phyloP scores from a whole-genome alignment of 2,888 invertebrate genomes.

The Coelinius sp. region DNA sequence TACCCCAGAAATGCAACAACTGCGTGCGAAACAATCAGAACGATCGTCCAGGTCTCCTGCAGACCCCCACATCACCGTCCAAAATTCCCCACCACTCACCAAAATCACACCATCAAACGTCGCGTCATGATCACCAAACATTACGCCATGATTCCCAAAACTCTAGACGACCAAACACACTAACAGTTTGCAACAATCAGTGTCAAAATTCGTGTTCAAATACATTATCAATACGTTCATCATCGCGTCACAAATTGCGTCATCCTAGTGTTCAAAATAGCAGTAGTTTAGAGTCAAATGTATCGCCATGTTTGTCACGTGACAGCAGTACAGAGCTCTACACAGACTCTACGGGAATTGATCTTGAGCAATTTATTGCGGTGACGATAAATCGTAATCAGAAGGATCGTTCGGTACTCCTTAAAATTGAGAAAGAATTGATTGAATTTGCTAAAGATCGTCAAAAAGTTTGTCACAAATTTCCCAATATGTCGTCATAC shows the following conservation, averaged over 20 bases:
- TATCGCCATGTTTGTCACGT: conserved; percentile 72
- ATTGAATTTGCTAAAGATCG: conserved; percentile 85
- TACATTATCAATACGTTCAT: conserved; percentile 60
- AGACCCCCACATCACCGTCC: conserved; percentile 65
- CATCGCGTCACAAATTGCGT: conserved; percentile 68
- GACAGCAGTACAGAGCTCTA: conserved; percentile 84
- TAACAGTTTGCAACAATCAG: conserved; percentile 65
- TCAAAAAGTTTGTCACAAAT: conserved; percentile 76
- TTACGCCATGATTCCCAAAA: conserved; percentile 42
- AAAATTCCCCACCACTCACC: conserved; percentile 63
- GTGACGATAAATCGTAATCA: conserved; percentile 92
- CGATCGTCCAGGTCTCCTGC: conserved; percentile 63
- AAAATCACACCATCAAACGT: conserved; percentile 56
- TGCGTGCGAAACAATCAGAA: conserved; percentile 65
- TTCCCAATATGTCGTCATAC: conserved; percentile 95
- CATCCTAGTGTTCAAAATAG: conserved; percentile 71
- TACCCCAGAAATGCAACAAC: conserved; percentile 67
- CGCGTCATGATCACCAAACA: conserved; percentile 52
- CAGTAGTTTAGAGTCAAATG: conserved; percentile 67
- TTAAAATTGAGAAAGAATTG: conserved; percentile 91
- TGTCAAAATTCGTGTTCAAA: conserved; percentile 60
- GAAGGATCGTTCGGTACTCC: conserved; percentile 87
- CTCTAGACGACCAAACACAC: conserved; percentile 60
- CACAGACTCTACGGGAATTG: conserved; percentile 83
- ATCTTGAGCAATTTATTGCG: conserved; percentile 89